Percentiles rank a stretch among this genome's conserved stretches.
phyloP scores from a whole-genome alignment of 2,113 vertebrate genomes.

The Callipepla californica region DNA sequence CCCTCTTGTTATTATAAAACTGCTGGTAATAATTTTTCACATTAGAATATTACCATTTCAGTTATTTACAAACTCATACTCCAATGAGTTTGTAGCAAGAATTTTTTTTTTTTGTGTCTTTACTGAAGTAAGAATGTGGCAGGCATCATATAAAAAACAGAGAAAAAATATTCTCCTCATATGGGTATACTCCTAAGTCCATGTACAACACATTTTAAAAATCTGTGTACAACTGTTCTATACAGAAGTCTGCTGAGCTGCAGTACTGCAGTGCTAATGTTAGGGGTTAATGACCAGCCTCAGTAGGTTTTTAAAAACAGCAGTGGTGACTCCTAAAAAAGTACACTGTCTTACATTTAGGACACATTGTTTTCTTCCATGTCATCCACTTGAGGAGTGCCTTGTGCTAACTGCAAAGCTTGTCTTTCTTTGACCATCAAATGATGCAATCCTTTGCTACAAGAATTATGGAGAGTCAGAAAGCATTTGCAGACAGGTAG shows the following conservation, averaged over 20 bases:
- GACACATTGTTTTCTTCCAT: background rate
- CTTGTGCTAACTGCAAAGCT: background rate
- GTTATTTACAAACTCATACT: background rate
- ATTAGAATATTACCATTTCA: background rate
- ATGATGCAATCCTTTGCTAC: background rate
- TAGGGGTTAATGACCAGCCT: background rate
- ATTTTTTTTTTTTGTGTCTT: background rate
- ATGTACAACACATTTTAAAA: background rate
- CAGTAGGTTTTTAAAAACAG: background rate
- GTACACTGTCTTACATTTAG: background rate
- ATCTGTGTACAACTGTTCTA: background rate
- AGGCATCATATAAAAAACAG: background rate
- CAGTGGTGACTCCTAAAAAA: background rate
- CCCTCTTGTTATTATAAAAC: background rate
- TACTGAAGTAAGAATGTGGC: background rate
- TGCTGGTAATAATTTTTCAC: background rate
- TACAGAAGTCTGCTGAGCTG: background rate
- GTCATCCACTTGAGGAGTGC: background rate
- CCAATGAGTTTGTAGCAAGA: background rate
- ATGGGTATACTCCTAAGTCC: background rate
- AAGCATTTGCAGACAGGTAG: background rate
- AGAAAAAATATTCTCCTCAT: background rate
- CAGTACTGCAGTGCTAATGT: background rate
- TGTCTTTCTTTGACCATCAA: background rate
- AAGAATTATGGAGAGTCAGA: background rate